These are phyloP conservation scores for Bactericera cockerelli DNA, from an alignment of 1,140 invertebrate genomes.

Conservation along the genomic window DNA sequence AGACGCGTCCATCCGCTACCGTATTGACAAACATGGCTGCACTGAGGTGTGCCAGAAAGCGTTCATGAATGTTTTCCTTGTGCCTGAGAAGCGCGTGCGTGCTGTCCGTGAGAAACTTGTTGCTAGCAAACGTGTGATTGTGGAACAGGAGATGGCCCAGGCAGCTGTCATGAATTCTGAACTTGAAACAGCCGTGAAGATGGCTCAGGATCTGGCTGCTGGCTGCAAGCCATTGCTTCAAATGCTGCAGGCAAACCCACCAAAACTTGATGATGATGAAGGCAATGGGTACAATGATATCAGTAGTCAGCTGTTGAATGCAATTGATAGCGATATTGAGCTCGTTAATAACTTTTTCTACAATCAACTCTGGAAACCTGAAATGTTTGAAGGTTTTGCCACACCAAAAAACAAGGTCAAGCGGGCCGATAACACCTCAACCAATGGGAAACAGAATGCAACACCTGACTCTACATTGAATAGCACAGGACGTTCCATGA, in stretches of 20 bases:
- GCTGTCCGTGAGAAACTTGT: slow-evolving; percentile 35
- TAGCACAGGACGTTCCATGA: too few relatives aligned
- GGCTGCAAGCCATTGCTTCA: slow-evolving; percentile 17
- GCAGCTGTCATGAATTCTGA: slow-evolving; percentile 13
- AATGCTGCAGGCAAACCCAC: background rate
- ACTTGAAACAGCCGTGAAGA: slow-evolving; percentile 17
- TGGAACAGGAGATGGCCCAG: slow-evolving; percentile 22
- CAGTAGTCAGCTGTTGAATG: slow-evolving; percentile 16
- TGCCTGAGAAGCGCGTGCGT: slow-evolving; percentile 35
- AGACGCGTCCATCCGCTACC: background rate
- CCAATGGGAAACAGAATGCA: too few relatives aligned
- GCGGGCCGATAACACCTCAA: too few relatives aligned
- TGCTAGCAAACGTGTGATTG: slow-evolving; percentile 24
- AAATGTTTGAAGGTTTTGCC: slow-evolving; percentile 29
- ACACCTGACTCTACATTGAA: too few relatives aligned
- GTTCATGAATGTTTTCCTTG: slow-evolving; percentile 35
- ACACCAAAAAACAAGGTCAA: too few relatives aligned
- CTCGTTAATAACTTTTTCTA: slow-evolving; percentile 38
- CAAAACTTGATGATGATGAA: background rate
- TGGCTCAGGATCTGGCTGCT: slow-evolving; percentile 18
- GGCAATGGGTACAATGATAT: background rate
- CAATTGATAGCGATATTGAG: slow-evolving; percentile 28
- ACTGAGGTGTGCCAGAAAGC: slow-evolving; percentile 37
- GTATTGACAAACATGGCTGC: slow-evolving; percentile 20
- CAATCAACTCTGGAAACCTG: slow-evolving; percentile 39